These are phyloP conservation scores for Anarrhichthys ocellatus DNA, from an alignment of 2,113 vertebrate species.

Conservation along the genomic window DNA sequence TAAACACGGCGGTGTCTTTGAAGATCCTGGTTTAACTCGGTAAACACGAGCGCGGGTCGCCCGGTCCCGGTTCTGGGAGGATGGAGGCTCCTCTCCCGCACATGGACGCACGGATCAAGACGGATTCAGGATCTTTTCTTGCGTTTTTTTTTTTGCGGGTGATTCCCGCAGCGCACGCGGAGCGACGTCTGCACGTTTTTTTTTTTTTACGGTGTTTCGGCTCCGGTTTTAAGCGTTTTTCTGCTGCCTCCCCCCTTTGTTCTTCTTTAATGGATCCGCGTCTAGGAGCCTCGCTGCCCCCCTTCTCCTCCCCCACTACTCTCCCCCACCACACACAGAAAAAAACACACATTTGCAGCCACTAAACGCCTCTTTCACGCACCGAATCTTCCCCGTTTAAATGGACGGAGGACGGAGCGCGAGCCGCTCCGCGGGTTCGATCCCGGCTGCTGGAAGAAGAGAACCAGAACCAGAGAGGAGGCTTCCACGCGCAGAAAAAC, in stretches of 20 bases:
- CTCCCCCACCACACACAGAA: neutral
- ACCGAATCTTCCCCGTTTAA: neutral
- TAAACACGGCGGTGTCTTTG: no score
- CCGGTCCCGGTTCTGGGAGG: no score
- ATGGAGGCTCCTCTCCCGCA: no score
- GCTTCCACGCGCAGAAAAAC: neutral
- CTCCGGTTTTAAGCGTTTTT: constrained; percentile 11
- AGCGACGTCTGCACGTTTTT: no score
- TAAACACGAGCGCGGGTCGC: no score
- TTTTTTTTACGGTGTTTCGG: no score
- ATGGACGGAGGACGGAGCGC: neutral
- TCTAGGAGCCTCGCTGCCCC: constrained; percentile 64
- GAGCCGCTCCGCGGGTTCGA: neutral
- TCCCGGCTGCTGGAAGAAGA: no score
- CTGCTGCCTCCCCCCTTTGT: constrained; percentile 67
- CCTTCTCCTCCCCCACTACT: constrained; percentile 10
- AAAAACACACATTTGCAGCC: constrained; percentile 43
- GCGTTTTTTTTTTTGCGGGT: no score
- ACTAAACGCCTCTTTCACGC: constrained; percentile 30
- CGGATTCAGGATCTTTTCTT: no score
- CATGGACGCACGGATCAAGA: no score
- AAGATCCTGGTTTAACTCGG: no score
- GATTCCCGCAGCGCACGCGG: no score
- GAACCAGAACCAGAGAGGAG: neutral
- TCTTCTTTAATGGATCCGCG: constrained; percentile 78